Conservation (phyloP, 2,797 vertebrate species). For the Anguilla marmorata region DNA sequence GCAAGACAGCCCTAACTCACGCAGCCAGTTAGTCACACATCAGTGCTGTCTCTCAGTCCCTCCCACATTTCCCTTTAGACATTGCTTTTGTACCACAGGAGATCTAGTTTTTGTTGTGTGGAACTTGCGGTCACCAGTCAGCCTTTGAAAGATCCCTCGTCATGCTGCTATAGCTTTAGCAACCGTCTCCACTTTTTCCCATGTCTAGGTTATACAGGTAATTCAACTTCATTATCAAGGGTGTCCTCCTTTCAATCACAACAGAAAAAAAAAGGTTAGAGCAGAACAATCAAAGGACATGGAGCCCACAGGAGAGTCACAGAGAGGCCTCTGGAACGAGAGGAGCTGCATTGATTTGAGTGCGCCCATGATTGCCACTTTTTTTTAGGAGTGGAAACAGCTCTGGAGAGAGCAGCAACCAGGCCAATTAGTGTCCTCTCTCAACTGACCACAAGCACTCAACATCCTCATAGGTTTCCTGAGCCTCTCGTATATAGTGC, state of each 20-base stretch:
- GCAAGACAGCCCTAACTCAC: not conserved
- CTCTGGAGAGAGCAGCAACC: not conserved
- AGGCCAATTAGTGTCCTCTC: slow-evolving; percentile 29
- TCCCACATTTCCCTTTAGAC: not conserved
- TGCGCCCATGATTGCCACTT: not conserved
- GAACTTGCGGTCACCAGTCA: not conserved
- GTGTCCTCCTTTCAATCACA: slow-evolving; percentile 4
- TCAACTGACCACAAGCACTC: slow-evolving; percentile 16
- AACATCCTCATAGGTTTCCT: not conserved
- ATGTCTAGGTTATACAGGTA: slow-evolving; percentile 7
- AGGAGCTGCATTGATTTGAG: not conserved
- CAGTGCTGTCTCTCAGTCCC: not conserved
- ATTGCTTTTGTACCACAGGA: not conserved
- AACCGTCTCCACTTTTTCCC: not conserved
- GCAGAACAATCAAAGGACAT: slow-evolving; percentile 5
- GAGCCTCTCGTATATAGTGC: not conserved
- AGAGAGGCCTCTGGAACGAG: not conserved
- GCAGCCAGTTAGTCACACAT: not conserved
- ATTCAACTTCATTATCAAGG: slow-evolving; percentile 18
- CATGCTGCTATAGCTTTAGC: not conserved
- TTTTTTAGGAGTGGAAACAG: slow-evolving; percentile 1
- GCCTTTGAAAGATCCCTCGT: not conserved
- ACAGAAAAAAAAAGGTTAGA: slow-evolving; percentile 1
- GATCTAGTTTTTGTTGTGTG: not conserved
- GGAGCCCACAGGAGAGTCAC: not conserved